Conservation (phyloP, 53 echinoderm and acorn worm genomes). For the Luidia sarsii region DNA sequence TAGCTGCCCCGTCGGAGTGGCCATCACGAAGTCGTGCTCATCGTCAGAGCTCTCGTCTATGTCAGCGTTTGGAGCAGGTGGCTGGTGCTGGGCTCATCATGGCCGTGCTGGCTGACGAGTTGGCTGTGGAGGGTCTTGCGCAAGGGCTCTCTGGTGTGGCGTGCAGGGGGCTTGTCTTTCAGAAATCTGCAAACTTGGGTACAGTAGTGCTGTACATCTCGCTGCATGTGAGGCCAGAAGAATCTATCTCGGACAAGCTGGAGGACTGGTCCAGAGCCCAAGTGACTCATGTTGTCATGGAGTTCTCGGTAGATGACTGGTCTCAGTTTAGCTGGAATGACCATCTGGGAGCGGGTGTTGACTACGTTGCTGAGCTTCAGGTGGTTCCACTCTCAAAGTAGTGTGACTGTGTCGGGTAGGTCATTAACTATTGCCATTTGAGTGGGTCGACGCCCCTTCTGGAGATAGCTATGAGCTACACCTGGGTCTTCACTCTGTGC, state of each 20-base stretch:
- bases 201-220: slow-evolving; percentile 52
- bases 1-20: background rate
- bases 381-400: slow-evolving; percentile 57
- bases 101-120: background rate
- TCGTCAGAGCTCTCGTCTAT: slow-evolving; percentile 8
- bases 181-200: slow-evolving; percentile 48
- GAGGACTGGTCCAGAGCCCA: slow-evolving; percentile 37
- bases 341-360: slow-evolving; percentile 29
- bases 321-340: slow-evolving; percentile 7
- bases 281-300: slow-evolving; percentile 58
- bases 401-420: slow-evolving; percentile 12
- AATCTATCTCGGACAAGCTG: slow-evolving; percentile 49
- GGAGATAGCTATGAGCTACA: background rate
- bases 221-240: slow-evolving; percentile 66
- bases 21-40: background rate
- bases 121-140: background rate
- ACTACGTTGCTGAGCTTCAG: slow-evolving; percentile 43
- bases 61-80: background rate
- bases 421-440: background rate
- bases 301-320: slow-evolving; percentile 14
- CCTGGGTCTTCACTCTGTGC: slow-evolving; percentile 35
- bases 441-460: slow-evolving; percentile 16
- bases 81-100: background rate
- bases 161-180: slow-evolving; percentile 36
- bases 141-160: slow-evolving; percentile 36